Conservation (phyloP, 1,140 invertebrate species). For the Drosophila tristis region DNA sequence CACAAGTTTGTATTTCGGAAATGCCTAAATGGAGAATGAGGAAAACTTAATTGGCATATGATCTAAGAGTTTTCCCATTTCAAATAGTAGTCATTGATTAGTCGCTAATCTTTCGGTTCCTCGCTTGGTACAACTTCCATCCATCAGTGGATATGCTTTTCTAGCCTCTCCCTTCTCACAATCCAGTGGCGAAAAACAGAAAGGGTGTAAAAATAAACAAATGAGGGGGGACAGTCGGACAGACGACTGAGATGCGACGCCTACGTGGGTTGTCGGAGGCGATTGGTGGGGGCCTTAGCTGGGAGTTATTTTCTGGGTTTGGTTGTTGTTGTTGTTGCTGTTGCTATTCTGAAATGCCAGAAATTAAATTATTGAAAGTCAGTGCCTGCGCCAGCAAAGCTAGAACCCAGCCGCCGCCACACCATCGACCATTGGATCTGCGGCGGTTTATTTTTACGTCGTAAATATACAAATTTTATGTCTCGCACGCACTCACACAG, state of each 20-base stretch:
- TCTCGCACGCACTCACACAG: conserved; percentile 29
- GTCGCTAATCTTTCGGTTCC: not conserved
- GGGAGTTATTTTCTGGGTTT: conserved; percentile 28
- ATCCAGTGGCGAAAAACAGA: conserved; percentile 12
- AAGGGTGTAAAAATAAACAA: conserved; percentile 59
- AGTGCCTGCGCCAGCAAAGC: conserved; percentile 49
- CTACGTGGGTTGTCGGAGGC: conserved; percentile 44
- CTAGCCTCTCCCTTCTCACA: not conserved
- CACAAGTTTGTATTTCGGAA: not conserved
- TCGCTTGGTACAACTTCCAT: conserved; percentile 22
- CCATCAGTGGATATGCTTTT: conserved; percentile 9
- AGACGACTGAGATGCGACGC: conserved; percentile 10
- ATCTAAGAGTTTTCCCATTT: no score
- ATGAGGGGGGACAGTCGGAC: conserved; percentile 31
- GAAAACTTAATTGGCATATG: no score
- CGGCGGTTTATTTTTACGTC: conserved; percentile 77
- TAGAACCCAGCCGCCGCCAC: not conserved
- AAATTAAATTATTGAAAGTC: conserved; percentile 82
- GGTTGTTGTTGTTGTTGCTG: conserved; percentile 27
- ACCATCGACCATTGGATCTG: not conserved
- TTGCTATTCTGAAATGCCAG: conserved; percentile 58
- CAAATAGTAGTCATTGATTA: no score
- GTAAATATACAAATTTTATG: conserved; percentile 80
- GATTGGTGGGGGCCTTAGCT: conserved; percentile 21
- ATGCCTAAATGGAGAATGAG: no score